These are phyloP conservation scores for Drosophila fulvimacula DNA, from an alignment of 2,888 invertebrate species.

Conservation along the genomic window DNA sequence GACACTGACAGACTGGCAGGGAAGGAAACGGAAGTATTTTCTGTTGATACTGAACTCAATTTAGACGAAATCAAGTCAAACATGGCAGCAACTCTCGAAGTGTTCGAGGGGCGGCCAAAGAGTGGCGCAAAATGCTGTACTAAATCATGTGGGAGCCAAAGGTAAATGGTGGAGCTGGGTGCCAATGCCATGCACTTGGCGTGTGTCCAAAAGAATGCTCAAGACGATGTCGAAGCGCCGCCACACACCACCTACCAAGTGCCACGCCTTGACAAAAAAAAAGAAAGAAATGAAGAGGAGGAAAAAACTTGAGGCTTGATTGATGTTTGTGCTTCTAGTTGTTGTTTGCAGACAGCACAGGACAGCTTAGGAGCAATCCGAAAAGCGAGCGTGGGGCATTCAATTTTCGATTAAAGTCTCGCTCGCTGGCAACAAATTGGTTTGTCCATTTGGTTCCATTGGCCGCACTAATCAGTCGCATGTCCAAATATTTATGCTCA, in stretches of 20 bases:
- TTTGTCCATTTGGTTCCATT: constrained; percentile 39
- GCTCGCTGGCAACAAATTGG: constrained; percentile 62
- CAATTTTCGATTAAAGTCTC: constrained; percentile 76
- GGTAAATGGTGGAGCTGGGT: constrained; percentile 47
- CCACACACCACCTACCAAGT: constrained; percentile 27
- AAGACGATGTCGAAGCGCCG: constrained; percentile 56
- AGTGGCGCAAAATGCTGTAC: constrained; percentile 62
- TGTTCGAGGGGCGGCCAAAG: neutral
- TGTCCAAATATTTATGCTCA: constrained; percentile 72
- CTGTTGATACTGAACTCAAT: constrained; percentile 81
- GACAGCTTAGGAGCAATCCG: constrained; percentile 21
- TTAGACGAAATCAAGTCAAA: constrained; percentile 81
- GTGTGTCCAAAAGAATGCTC: constrained; percentile 68
- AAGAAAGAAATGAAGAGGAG: constrained; percentile 17
- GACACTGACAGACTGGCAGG: constrained; percentile 54
- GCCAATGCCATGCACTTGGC: constrained; percentile 51
- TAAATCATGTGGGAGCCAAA: constrained; percentile 79
- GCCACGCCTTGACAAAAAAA: constrained; percentile 25
- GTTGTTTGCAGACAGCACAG: constrained; percentile 66
- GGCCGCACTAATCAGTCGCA: constrained; percentile 68
- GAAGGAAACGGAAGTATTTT: constrained; percentile 80
- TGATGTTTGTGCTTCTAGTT: constrained; percentile 78
- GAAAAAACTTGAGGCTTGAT: constrained; percentile 69
- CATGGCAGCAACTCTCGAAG: constrained; percentile 62
- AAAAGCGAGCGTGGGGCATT: constrained; percentile 57